These are phyloP conservation scores for Macrotrachela quadricornifera DNA, from an alignment of 1,140 invertebrate species.

Conservation along the genomic window DNA sequence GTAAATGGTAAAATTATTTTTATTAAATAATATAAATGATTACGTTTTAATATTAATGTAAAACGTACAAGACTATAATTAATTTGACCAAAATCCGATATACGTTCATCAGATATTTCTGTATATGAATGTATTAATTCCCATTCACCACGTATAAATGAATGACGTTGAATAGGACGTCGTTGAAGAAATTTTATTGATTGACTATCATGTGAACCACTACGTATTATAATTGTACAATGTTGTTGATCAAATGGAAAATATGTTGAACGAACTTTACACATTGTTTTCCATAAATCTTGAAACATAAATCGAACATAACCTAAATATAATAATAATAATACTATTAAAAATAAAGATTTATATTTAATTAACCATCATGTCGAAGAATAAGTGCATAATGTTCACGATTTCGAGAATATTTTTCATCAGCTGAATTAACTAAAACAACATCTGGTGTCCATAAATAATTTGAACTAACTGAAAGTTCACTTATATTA, in stretches of 20 bases:
- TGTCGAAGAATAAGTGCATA: conserved; percentile 1
- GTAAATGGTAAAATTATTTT: conserved; percentile 8
- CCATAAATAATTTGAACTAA: background rate
- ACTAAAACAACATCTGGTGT: conserved; percentile 7
- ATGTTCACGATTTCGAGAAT: conserved; percentile 1
- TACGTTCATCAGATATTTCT: background rate
- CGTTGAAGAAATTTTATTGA: background rate
- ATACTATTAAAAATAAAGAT: no score
- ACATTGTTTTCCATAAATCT: background rate
- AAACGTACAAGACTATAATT: background rate
- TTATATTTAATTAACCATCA: no score
- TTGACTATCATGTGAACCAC: background rate
- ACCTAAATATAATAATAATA: background rate
- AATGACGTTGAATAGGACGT: no score
- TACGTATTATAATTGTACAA: conserved; percentile 3
- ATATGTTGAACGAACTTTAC: background rate
- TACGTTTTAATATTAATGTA: background rate
- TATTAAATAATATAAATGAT: conserved; percentile 1
- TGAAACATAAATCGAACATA: conserved; percentile 5
- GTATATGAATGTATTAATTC: background rate
- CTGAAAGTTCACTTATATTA: no score
- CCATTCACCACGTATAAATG: no score
- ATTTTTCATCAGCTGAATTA: conserved; percentile 7
- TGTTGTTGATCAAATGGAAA: conserved; percentile 7
- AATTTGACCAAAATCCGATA: background rate